Evolutionary conservation across 2,888 invertebrate species (phyloP).

Genomic region (Drosophila antonietae): DNA sequence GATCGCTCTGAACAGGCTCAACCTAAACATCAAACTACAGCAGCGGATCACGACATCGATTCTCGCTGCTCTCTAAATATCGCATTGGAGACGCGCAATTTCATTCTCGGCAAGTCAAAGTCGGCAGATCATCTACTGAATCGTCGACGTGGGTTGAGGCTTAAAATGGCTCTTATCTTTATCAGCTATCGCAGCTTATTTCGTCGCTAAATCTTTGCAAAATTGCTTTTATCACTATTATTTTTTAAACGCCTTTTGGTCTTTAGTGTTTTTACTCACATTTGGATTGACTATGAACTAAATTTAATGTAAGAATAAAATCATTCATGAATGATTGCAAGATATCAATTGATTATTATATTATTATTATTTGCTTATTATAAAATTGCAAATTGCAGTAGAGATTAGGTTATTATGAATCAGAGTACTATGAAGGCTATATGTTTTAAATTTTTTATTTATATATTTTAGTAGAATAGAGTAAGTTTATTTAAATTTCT

Average conservation of each 20-base stretch:
- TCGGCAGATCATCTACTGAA: slow-evolving; percentile 1
- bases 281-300: background rate
- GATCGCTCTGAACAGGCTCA: background rate
- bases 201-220: background rate
- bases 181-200: background rate
- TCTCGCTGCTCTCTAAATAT: background rate
- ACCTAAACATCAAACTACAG: background rate
- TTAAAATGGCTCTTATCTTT: background rate
- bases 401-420: too few species aligned
- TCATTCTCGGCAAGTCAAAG: background rate
- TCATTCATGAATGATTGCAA: background rate
- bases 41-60: background rate
- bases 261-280: background rate
- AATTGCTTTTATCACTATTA: background rate
- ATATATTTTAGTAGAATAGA: too few species aligned
- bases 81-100: too few species aligned
- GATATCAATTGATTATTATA: background rate
- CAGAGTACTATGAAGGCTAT: too few species aligned
- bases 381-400: too few species aligned
- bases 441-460: too few species aligned
- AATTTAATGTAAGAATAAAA: background rate
- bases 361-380: too few species aligned
- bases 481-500: too few species aligned
- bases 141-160: background rate
- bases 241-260: background rate